These are phyloP conservation scores for Graphium colonna DNA, from an alignment of 2,888 invertebrate species.

Conservation along the genomic window DNA sequence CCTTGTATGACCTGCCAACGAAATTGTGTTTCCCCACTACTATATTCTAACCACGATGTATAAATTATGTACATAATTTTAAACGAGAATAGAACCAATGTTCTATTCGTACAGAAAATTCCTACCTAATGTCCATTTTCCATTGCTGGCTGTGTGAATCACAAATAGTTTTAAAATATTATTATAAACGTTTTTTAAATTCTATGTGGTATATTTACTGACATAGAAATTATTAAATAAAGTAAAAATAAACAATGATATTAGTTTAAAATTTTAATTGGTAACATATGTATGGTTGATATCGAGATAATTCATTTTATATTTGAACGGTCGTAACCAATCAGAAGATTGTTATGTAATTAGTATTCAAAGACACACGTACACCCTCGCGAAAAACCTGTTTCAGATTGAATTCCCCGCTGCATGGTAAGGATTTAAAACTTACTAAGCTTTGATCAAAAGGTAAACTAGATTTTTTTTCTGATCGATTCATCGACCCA, in stretches of 20 bases:
- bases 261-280: not conserved
- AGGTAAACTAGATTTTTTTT: too few relatives aligned
- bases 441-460: conserved; percentile 1
- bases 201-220: not conserved
- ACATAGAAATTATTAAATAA: not conserved
- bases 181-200: too few relatives aligned
- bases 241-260: not conserved
- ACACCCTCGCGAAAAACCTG: conserved; percentile 11
- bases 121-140: too few relatives aligned
- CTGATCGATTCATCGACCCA: not conserved
- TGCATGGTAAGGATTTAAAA: conserved; percentile 4
- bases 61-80: too few relatives aligned
- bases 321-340: not conserved
- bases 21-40: too few relatives aligned
- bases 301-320: not conserved
- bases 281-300: not conserved
- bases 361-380: conserved; percentile 12
- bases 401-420: conserved; percentile 18
- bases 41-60: too few relatives aligned
- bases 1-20: too few relatives aligned
- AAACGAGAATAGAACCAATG: too few relatives aligned
- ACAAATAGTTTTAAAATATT: too few relatives aligned
- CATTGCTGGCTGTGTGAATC: too few relatives aligned
- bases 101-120: too few relatives aligned
- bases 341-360: conserved; percentile 10